Evolutionary conservation across 2,888 invertebrate genomes (phyloP).

Genomic region (Megalurothrips usitatus): DNA sequence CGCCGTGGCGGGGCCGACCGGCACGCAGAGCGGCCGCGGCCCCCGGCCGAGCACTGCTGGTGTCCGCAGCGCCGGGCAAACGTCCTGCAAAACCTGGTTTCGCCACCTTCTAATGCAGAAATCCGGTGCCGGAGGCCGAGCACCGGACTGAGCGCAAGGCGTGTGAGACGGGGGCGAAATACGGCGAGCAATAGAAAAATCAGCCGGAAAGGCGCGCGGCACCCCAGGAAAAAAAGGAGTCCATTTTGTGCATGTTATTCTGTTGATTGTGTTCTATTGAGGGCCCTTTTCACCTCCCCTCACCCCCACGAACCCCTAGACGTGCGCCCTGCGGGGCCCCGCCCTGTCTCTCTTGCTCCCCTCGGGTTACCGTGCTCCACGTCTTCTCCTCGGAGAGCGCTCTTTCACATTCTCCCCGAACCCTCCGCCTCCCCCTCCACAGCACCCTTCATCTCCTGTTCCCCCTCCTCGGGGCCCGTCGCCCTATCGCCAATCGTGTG

Average conservation of each 20-base stretch:
- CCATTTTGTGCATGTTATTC: constrained; percentile 14
- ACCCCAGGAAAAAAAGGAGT: neutral
- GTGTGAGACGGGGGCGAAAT: no score
- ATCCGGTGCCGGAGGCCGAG: no score
- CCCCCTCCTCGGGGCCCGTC: neutral
- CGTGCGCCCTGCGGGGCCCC: neutral
- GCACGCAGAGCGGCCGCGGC: no score
- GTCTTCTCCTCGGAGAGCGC: neutral
- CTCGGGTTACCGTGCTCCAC: neutral
- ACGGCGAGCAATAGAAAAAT: no score
- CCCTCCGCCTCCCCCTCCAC: neutral
- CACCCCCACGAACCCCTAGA: neutral
- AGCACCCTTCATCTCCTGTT: neutral
- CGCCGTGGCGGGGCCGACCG: no score
- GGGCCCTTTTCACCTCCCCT: neutral
- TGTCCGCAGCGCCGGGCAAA: no score
- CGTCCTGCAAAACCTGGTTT: no score
- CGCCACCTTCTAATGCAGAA: no score
- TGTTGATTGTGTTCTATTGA: neutral
- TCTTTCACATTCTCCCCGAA: neutral
- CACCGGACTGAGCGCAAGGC: no score
- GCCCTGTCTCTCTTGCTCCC: neutral
- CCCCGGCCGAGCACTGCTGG: no score
- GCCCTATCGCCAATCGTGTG: no score
- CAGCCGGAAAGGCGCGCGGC: no score